Conservation (phyloP, 2,113 vertebrate genomes). For the Scomber scombrus region DNA sequence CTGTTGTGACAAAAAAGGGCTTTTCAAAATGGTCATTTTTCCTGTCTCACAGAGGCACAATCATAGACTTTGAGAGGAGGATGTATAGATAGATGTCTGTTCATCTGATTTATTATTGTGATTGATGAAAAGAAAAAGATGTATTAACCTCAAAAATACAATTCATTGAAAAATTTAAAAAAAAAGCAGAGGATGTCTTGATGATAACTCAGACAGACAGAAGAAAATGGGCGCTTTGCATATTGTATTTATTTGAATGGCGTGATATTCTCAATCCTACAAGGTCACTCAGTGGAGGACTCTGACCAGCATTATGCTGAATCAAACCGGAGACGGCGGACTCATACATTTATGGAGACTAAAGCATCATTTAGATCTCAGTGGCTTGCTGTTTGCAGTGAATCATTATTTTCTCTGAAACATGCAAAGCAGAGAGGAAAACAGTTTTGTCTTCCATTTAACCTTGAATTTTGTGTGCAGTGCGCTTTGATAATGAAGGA, state of each 20-base stretch:
- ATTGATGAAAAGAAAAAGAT: constrained; percentile 47
- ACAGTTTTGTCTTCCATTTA: constrained; percentile 1
- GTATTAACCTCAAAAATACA: constrained; percentile 30
- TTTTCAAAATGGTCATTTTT: constrained; percentile 16
- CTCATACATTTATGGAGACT: neutral
- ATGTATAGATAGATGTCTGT: neutral
- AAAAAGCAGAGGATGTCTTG: constrained; percentile 18
- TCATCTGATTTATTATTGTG: constrained; percentile 37
- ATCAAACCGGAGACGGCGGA: neutral
- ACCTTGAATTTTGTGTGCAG: constrained; percentile 22
- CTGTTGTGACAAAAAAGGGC: constrained; percentile 54
- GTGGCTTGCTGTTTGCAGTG: constrained; percentile 7
- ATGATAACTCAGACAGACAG: constrained; percentile 46
- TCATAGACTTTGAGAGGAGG: neutral
- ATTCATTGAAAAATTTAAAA: constrained; percentile 14
- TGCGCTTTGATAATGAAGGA: constrained; percentile 26
- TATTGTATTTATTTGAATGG: neutral
- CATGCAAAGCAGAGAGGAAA: constrained; percentile 15
- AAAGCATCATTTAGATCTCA: constrained; percentile 22
- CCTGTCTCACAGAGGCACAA: constrained; percentile 4
- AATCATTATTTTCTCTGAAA: constrained; percentile 10
- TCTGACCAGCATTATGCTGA: neutral
- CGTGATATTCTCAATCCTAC: constrained; percentile 22
- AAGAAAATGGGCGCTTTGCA: constrained; percentile 30
- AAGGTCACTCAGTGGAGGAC: constrained; percentile 34